Evolutionary conservation across 2,797 vertebrate genomes (phyloP), one percentile per base, ranked within the genome.

Genomic region (Sebastes iracundus): DNA sequence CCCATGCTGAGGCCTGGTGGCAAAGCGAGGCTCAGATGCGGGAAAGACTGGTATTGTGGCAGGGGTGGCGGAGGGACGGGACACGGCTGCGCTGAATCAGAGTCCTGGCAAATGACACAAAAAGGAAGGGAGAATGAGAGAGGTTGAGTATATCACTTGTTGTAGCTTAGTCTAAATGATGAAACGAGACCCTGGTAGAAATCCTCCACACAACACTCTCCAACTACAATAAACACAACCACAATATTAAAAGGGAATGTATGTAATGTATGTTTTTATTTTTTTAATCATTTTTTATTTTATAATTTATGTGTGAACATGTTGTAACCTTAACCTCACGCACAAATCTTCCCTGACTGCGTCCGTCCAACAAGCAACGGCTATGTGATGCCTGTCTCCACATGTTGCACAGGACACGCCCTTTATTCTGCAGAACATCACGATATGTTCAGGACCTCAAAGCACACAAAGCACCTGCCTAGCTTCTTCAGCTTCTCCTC

Each of bases 61-160:
- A 97, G 90, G 68, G 92, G 90, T 65, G 97, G 96, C 6, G 94
- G 91, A 14, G 90, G 88, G 67, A 85, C 93, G 30, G 95, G 93
- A 90, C 96, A 97, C 66, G 97, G 95, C 20, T 96, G 93, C 6
- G 94, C 32, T 1, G 97, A 97, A 95, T 99, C 98, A 0, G 98
- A 99, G 93, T 99, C 98, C 98, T 99, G 94, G 67, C 60, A 56
- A 33, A 82, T 3, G 18, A 68, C 12, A 70, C 6, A 59, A 14
- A 71, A 16, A 73, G 7, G 6, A 53, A 4, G 9, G 23, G 5
- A 58, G 14, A 6, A 66, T 53, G 25, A 78, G 28, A 6, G 8
- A 1, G 23, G 65, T 20, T n/a, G 53, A 67, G 58, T 23, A 22
- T 68, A 64, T 20, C 33, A 63, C 11, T 18, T 16, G 28, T 18